Evolutionary conservation across 2,797 vertebrate species (phyloP), one percentile per base, ranked within the genome.

Genomic region (Alectoris magna): DNA sequence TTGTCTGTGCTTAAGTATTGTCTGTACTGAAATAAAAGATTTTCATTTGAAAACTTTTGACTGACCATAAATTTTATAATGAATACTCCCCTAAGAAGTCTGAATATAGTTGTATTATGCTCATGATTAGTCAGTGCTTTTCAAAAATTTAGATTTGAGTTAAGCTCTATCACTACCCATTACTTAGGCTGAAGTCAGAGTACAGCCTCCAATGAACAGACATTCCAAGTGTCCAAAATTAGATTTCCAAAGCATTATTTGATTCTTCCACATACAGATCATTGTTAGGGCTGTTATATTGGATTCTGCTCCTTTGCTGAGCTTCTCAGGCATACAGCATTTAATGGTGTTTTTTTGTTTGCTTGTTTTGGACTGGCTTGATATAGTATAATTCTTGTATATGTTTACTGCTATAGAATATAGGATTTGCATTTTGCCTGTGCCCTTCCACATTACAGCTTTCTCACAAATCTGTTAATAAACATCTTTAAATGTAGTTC

Each of bases 41-140:
- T 92, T 92, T 90, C 4, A 91, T 79, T 81, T 87, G 53, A 86
- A 56, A 23, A 73, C 4, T 87, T 93, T 60, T 75, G 46, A 90
- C 18, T 67, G 44, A 87, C 16, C 6, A 24, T 55, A 66, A 7
- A 53, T 72, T 82, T 71, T 2, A 2, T 62, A 19, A n/a, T 6
- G 12, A 86, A 66, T 6, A 46, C 12, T 48, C 71, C 19, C 5
- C 0, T 5, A 55, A 82, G 68, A 55, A 53, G 1, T n/a, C 53
- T 80, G 43, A 83, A 55, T 70, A 48, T 3, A 15, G 7, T 24
- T 63, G 14, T 8, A 15, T 8, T 58, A 36, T 31, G 10, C 44
- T 92, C 39, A 49, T 27, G 70, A 79, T 23, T 76, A 64, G 87
- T 59, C 17, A 75, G 6, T 14, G 51, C 19, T 71, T 87, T 62